Base-by-base conservation (phyloP, 2,797 vertebrate species). In the Anabacerthia variegaticeps region DNA sequence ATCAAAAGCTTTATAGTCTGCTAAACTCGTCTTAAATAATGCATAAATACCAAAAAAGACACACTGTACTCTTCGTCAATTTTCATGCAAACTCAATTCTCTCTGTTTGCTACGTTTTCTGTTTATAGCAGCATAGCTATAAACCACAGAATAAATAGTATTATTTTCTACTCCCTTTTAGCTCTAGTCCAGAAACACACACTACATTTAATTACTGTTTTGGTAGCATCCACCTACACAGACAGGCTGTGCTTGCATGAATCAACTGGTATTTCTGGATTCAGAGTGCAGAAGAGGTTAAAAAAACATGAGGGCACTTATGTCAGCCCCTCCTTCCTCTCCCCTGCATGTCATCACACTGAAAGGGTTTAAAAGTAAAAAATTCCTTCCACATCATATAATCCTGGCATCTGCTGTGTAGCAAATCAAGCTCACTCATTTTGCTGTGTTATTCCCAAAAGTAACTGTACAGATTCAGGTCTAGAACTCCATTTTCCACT, bases 381-480 rank as follows among this genome's bases (percentile, higher is more conserved):
- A 96, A 98, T 96, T 97, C 88, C 88, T 95, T 90, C 96, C 96
- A 93, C 93, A 96, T 83, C 68, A 69, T 88, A 96, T 97, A 97
- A 97, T 96, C 94, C 88, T 95, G 97, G 96, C 97, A 97, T 97
- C 93, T 96, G 92, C 88, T 88, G 62, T 86, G 94, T 41, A 81
- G 92, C 94, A 96, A 90, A 97, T 93, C 91, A 76, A 90, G 85
- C 83, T 96, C 58, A 34, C 94, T 96, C 89, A 46, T 95, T 97
- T 96, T 93, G 89, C 85, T 83, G 91, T 95, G 97, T 95, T 96
- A 95, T 94, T 97, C 97, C 97, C 96, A 67, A 96, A 97, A 97
- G 96, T 97, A 96, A 92, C 93, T 84, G 76, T 80, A 94, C 41
- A 39, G 89, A 94, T 86, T 88, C 18, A 7, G 86, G 65, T 91